Conservation (phyloP, 2,888 invertebrate genomes). For the Oasisia sp. region DNA sequence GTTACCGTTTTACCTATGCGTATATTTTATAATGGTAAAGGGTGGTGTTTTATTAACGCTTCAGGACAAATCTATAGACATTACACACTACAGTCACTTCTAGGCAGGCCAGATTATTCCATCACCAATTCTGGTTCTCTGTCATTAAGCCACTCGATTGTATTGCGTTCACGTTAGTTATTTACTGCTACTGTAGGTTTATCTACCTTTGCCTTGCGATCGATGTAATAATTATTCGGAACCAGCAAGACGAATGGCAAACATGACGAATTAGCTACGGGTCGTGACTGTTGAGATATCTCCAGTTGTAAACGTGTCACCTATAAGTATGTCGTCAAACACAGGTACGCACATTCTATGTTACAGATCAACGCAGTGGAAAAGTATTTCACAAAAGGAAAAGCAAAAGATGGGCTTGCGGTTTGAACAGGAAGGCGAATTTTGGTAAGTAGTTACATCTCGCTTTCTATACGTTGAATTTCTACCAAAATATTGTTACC, state of each 20-base stretch:
- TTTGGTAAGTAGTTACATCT: slow-evolving; percentile 65
- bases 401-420: slow-evolving; percentile 70
- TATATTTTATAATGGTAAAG: no score
- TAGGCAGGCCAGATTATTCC: not conserved
- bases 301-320: no score
- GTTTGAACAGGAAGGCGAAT: slow-evolving; percentile 72
- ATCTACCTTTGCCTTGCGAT: not conserved
- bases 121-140: slow-evolving; percentile 52
- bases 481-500: not conserved
- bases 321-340: no score
- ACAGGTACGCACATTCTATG: not conserved
- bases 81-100: no score
- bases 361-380: slow-evolving; percentile 60
- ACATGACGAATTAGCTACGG: not conserved
- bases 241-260: no score
- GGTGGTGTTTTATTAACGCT: no score
- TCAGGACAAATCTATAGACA: no score
- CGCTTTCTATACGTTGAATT: not conserved
- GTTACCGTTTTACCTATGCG: no score
- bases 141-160: slow-evolving; percentile 27
- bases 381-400: slow-evolving; percentile 67
- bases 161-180: no score
- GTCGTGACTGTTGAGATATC: not conserved
- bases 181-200: not conserved
- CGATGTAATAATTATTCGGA: not conserved